Conservation (phyloP, 2,888 invertebrate genomes). For the Acanthoscelides obtectus region DNA sequence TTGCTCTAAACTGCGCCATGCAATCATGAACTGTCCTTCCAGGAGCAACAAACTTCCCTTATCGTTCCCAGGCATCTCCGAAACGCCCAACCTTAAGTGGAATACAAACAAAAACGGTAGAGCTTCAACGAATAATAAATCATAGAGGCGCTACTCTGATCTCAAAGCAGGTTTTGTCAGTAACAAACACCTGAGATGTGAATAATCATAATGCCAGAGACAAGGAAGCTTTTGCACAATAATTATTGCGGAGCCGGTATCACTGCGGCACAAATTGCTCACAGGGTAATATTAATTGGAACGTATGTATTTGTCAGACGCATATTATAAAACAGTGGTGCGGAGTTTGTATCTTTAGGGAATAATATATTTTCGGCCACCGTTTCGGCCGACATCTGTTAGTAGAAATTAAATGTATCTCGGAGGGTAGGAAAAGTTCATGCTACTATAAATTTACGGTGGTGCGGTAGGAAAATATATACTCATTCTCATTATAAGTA, state of each 20-base stretch:
- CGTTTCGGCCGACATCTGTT: too few species aligned
- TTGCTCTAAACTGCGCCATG: too few species aligned
- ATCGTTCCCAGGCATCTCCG: neutral
- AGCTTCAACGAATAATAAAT: neutral
- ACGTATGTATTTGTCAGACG: neutral
- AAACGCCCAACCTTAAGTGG: neutral
- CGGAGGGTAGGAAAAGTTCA: too few species aligned
- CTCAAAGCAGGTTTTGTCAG: neutral
- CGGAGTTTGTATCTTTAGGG: too few species aligned
- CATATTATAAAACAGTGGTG: neutral
- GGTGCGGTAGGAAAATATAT: too few species aligned
- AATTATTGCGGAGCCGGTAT: neutral
- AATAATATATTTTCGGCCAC: too few species aligned
- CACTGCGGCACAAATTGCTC: neutral
- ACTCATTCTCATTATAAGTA: too few species aligned
- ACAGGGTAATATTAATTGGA: neutral
- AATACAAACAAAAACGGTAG: neutral
- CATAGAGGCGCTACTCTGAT: neutral
- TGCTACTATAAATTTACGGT: too few species aligned
- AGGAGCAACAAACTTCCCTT: neutral
- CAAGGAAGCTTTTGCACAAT: neutral
- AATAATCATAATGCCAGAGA: neutral
- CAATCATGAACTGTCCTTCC: too few species aligned
- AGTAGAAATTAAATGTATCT: too few species aligned
- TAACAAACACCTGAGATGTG: neutral